phyloP scores from a whole-genome alignment of 2,797 vertebrate genomes.

The Carapus acus region DNA sequence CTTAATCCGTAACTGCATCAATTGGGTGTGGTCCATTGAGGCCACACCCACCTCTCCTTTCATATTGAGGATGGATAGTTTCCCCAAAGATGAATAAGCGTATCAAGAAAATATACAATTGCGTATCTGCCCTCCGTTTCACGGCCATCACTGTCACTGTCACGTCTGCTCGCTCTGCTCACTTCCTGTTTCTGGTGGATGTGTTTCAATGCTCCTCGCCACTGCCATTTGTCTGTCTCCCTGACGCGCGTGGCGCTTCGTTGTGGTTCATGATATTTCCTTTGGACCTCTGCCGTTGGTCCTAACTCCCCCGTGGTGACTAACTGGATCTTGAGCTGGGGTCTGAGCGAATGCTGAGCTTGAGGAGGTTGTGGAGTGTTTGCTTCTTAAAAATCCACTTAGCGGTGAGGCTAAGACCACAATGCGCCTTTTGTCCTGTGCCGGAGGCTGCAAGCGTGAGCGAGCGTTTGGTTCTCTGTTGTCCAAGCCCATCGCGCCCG shows the following conservation, averaged over 20 bases:
- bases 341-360: conserved; percentile 7
- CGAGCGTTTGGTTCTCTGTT: no score
- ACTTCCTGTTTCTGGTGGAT: conserved; percentile 30
- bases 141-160: conserved; percentile 20
- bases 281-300: conserved; percentile 25
- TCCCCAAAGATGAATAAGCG: no score
- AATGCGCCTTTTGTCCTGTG: neutral
- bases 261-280: conserved; percentile 23
- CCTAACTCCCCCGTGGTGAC: neutral
- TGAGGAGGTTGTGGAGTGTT: conserved; percentile 26
- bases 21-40: no score
- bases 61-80: no score
- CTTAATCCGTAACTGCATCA: no score
- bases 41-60: no score
- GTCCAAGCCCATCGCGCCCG: no score
- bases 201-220: conserved; percentile 15
- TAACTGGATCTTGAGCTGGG: conserved; percentile 11
- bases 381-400: conserved; percentile 36
- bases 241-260: conserved; percentile 24
- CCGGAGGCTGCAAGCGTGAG: no score
- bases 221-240: no score
- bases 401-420: conserved; percentile 38
- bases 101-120: no score
- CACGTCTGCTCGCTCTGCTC: conserved; percentile 14
- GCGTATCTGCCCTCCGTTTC: conserved; percentile 31